Evolutionary conservation across 2,113 vertebrate genomes (phyloP), one percentile per base, ranked within the genome.

Genomic region (Zapornia atra): DNA sequence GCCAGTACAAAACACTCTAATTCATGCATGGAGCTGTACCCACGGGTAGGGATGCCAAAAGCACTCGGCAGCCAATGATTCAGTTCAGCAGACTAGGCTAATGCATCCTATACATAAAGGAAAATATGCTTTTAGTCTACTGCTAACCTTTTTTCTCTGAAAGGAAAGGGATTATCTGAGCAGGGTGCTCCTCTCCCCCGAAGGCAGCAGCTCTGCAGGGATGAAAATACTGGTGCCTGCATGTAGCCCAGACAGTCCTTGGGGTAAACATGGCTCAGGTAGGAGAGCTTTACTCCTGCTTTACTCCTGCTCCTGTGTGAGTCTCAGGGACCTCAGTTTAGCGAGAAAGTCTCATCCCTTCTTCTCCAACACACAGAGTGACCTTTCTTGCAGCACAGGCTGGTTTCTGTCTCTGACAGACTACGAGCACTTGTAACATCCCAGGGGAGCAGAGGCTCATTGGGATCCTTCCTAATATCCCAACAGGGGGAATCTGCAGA

Each of bases 61-160:
- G 33, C 70, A 68, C 48, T 81, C 64, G 57, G 50, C 70, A 92
- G 69, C 44, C 65, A 44, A 5, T 75, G 38, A 88, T 46, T 90
- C 42, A 48, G 22, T 48, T 76, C 64, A 53, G 46, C 70, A 94
- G 61, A 64, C 57, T 56, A 68, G 51, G 60, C 71, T 75, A 68
- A 89, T 76, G 44, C 44, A 22, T 84, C 25, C 16, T 64, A 53
- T 50, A 64, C 9, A 18, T 53, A 57, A 81, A 72, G 60, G 69
- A 91, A 95, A 94, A 53, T 25, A 51, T 31, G 48, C 48, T 87
- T 95, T 95, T 91, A 82, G 38, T 56, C 61, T 76, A 9, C 34
- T 68, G 9, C 10, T 65, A 54, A 34, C 1, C 1, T 65, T 75
- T 93, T 64, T 53, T 61, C 65, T 69, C 63, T 89, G 78, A 87